phyloP scores from a whole-genome alignment of 2,888 invertebrate genomes.

The Ichneumoninae sp. region DNA sequence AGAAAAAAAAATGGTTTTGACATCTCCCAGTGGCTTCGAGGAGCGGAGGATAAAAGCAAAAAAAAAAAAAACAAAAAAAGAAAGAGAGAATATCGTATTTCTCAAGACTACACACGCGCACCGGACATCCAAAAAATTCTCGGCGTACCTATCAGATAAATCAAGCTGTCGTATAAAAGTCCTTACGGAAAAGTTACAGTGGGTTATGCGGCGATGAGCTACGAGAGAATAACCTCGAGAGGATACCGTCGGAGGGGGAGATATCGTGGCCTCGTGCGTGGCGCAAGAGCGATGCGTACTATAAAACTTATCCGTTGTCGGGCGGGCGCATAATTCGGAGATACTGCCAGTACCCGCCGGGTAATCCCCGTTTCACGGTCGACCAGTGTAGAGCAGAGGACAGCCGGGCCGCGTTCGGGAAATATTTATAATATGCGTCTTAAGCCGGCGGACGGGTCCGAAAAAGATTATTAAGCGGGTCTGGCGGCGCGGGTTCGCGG shows the following conservation, averaged over 20 bases:
- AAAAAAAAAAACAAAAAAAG: not conserved
- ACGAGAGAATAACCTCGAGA: constrained; percentile 48
- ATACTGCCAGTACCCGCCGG: constrained; percentile 55
- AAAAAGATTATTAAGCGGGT: constrained; percentile 68
- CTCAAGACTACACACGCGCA: constrained; percentile 20
- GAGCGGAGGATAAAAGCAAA: not conserved
- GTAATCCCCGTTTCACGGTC: constrained; percentile 74
- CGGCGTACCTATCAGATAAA: constrained; percentile 29
- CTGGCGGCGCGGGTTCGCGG: constrained; percentile 13
- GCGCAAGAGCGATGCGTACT: constrained; percentile 69
- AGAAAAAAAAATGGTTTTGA: constrained; percentile 8
- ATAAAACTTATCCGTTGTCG: constrained; percentile 61
- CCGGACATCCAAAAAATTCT: constrained; percentile 17
- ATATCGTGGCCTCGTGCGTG: constrained; percentile 58
- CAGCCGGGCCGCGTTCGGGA: constrained; percentile 51
- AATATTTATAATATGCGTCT: constrained; percentile 70
- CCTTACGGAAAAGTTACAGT: constrained; percentile 48
- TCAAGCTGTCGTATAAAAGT: constrained; percentile 55
- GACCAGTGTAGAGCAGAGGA: constrained; percentile 51
- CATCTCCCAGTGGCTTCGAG: not conserved
- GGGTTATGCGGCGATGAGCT: constrained; percentile 49
- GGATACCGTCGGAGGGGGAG: not conserved
- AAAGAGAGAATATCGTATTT: constrained; percentile 1
- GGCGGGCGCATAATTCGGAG: constrained; percentile 67
- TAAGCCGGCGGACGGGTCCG: constrained; percentile 72